Evolutionary conservation across 53 echinoderm and acorn worm species (phyloP), one percentile per base, ranked within the genome.

Genomic region (Zoroaster sp.): DNA sequence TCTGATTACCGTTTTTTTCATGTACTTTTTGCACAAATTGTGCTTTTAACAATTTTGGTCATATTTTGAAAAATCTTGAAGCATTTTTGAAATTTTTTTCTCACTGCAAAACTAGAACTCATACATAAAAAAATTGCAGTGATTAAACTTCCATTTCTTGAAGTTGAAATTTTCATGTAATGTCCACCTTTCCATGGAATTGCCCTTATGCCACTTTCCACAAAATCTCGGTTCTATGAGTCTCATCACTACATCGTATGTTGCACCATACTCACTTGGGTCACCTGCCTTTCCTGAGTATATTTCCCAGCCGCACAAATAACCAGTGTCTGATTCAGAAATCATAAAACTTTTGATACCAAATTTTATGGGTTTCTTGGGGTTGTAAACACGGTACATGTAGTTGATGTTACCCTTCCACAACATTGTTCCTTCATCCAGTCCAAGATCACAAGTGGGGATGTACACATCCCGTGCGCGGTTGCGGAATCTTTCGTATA

Each of bases 361-460:
- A 75, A 74, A 75, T 37, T 87, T 75, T 47, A 74, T 40, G 30
- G 87, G 87, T 37, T 87, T 87, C 6, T 74, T 74, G 7, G 72
- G 72, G 59, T 80, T 89, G 89, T 89, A 80, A 14, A 43, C 78
- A 51, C 80, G 79, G 53, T 69, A n/a, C n/a, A n/a, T n/a, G n/a
- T n/a, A 89, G 68, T 46, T 72, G 35, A 80, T 51, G 51, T 51
- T 51, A 10, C 51, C n/a, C 51, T 47, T 47, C 47, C 47, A 47
- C 47, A 47, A 47, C 47, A 47, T 47, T 17, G 47, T 47, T 47
- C 47, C 47, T 47, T 47, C 47, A 47, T 47, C 47, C 47, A 47
- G 47, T 20, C 42, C 44, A 17, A 77, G 28, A 31, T 42, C 38
- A 15, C 38, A 31, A 31, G 4, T 42, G 1, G 90, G 90, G 5